Evolutionary conservation across 1,140 invertebrate species (phyloP).

Genomic region (Rhagoletis pomonella): DNA sequence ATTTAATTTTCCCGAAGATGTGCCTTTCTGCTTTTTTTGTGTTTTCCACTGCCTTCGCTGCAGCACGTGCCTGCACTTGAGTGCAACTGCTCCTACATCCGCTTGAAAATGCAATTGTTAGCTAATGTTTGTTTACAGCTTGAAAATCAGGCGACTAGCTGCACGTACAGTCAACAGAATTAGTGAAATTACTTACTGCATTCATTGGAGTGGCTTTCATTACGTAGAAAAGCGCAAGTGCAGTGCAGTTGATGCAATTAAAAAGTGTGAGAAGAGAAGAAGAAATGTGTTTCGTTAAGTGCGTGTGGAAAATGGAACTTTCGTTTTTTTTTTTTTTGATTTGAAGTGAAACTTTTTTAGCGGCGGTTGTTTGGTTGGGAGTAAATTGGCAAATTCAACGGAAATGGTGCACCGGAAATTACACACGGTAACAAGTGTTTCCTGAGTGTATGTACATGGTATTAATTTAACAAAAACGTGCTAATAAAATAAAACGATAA

Average conservation of each 20-base stretch:
- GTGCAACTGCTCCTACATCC: background rate
- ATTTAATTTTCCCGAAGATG: background rate
- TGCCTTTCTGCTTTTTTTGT: background rate
- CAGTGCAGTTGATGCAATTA: background rate
- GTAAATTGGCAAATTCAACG: too few species aligned
- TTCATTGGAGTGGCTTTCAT: constrained; percentile 1
- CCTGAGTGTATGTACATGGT: too few species aligned
- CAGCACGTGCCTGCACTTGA: background rate
- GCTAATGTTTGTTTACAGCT: background rate
- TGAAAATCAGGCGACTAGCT: background rate
- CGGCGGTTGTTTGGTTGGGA: too few species aligned
- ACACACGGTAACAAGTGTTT: too few species aligned
- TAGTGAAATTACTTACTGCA: constrained; percentile 28
- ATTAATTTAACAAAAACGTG: too few species aligned
- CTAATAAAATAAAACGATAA: too few species aligned
- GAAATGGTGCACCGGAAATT: too few species aligned
- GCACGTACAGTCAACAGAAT: constrained; percentile 39
- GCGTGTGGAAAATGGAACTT: too few species aligned
- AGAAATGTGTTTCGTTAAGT: too few species aligned
- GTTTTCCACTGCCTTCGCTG: background rate
- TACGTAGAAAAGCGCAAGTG: background rate
- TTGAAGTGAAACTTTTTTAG: too few species aligned
- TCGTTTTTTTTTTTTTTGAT: too few species aligned
- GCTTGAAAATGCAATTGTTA: background rate
- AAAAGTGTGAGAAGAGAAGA: background rate